Conservation (phyloP, 2,113 vertebrate genomes). For the Patagioenas fasciata region DNA sequence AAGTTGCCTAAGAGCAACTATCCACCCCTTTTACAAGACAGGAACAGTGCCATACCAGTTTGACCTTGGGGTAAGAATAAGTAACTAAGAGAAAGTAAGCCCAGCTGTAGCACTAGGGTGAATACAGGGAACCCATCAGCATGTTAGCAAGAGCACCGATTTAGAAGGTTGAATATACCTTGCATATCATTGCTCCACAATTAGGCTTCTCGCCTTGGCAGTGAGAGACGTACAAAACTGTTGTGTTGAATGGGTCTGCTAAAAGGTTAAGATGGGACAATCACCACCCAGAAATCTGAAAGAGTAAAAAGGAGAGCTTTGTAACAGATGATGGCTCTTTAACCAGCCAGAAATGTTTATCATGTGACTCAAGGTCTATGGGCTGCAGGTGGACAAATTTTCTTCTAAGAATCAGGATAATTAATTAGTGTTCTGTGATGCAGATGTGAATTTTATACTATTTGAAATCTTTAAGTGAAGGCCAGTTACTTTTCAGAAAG, state of each 20-base stretch:
- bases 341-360: not conserved
- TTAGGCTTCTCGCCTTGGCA: not conserved
- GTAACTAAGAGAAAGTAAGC: not conserved
- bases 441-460: not conserved
- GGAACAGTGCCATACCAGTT: too few relatives aligned
- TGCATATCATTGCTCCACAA: accelerated
- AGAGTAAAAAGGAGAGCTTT: not conserved
- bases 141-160: not conserved
- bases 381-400: not conserved
- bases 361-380: not conserved
- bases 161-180: not conserved
- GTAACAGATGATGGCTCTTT: not conserved
- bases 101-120: not conserved
- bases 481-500: not conserved
- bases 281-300: not conserved
- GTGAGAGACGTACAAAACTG: not conserved
- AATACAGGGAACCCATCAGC: not conserved
- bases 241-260: not conserved
- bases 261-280: not conserved
- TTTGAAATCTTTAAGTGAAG: not conserved
- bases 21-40: not conserved
- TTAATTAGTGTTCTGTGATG: not conserved
- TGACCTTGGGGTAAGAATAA: not conserved
- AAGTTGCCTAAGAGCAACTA: too few relatives aligned
- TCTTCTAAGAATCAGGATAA: not conserved